Percentiles rank a stretch among this genome's conserved stretches.
These are phyloP conservation scores for Caprella mutica DNA, from an alignment of 2,888 invertebrate genomes.

Conservation along the genomic window DNA sequence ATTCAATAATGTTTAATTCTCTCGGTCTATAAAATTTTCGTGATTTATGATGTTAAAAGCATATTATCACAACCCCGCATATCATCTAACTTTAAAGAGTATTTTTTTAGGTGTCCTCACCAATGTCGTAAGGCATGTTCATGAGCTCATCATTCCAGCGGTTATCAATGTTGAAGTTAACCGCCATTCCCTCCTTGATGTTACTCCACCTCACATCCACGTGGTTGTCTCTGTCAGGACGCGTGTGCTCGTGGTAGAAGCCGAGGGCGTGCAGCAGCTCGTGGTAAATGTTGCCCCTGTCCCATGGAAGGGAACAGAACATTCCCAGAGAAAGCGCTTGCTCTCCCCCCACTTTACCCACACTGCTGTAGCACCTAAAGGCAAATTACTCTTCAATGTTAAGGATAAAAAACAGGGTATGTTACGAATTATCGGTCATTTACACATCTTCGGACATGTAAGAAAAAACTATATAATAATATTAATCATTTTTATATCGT, in stretches of 20 bases:
- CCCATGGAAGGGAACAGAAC: constrained; percentile 21
- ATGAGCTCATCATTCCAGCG: constrained; percentile 9
- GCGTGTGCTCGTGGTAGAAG: constrained; percentile 42
- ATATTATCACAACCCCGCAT: too few relatives aligned
- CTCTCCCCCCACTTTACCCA: constrained; percentile 46
- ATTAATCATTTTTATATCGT: too few relatives aligned
- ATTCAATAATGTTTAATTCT: too few relatives aligned
- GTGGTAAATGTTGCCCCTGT: constrained; percentile 36
- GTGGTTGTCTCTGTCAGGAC: constrained; percentile 41
- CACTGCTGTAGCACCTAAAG: constrained; percentile 45
- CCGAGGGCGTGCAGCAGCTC: constrained; percentile 43
- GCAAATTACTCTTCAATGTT: too few relatives aligned
- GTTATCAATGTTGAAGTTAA: constrained; percentile 22
- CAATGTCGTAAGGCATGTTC: constrained; percentile 30
- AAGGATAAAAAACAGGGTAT: too few relatives aligned
- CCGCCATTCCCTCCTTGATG: constrained; percentile 35
- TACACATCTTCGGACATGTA: too few relatives aligned
- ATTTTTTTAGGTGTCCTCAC: too few relatives aligned
- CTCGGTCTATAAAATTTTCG: too few relatives aligned
- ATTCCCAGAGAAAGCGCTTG: constrained; percentile 44
- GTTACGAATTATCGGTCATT: too few relatives aligned
- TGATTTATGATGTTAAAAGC: too few relatives aligned
- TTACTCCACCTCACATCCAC: constrained; percentile 39
- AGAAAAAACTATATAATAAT: too few relatives aligned
- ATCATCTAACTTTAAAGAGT: too few relatives aligned